Percentiles rank a stretch among this genome's conserved stretches.
phyloP scores from a whole-genome alignment of 2,888 invertebrate genomes.

The Eupithecia dodoneata region DNA sequence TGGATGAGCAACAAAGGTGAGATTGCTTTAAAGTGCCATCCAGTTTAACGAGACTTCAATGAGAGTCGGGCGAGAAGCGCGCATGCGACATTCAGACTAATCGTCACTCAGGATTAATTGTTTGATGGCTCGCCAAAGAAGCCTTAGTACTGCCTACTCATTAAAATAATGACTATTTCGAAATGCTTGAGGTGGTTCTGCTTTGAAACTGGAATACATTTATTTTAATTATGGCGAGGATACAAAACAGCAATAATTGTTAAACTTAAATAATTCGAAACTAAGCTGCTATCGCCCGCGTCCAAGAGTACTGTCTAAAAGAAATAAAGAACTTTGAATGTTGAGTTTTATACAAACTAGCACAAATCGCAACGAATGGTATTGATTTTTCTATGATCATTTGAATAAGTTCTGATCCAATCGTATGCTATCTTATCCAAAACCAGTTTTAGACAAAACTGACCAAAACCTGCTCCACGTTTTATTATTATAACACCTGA shows the following conservation, averaged over 20 bases:
- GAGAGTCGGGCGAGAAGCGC: constrained; percentile 18
- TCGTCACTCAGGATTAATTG: constrained; percentile 60
- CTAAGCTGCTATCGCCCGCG: not conserved
- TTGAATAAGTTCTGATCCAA: too few relatives aligned
- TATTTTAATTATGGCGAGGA: not conserved
- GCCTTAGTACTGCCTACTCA: constrained; percentile 38
- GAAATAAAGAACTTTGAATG: too few relatives aligned
- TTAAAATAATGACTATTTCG: constrained; percentile 35
- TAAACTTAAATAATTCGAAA: not conserved
- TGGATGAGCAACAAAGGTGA: constrained; percentile 65
- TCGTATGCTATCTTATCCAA: not conserved
- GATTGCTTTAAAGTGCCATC: constrained; percentile 68
- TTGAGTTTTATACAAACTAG: too few relatives aligned
- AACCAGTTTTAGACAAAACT: not conserved
- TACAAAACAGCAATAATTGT: not conserved
- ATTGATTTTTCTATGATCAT: too few relatives aligned
- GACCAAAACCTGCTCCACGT: not conserved
- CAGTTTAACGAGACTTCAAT: constrained; percentile 54
- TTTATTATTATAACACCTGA: too few relatives aligned
- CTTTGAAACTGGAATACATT: constrained; percentile 5
- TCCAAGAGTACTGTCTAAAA: not conserved
- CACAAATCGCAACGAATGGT: too few relatives aligned
- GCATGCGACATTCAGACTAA: constrained; percentile 58
- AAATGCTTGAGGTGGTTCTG: constrained; percentile 24
- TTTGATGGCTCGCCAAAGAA: constrained; percentile 45